Evolutionary conservation across 2,113 vertebrate species (phyloP), one percentile per base, ranked within the genome.

Genomic region (Prinia subflava): DNA sequence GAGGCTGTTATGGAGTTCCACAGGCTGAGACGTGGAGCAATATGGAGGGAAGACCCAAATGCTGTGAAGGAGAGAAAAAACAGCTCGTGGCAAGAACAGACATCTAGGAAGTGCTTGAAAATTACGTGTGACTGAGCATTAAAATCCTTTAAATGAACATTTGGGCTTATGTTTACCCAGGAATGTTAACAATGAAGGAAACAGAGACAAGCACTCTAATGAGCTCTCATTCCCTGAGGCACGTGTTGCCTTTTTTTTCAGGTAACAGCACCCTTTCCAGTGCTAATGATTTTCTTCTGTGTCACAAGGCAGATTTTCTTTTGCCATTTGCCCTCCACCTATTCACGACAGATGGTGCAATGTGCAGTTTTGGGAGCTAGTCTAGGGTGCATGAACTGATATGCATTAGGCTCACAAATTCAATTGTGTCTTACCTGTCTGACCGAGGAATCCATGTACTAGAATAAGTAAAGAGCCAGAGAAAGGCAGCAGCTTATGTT

Each of bases 361-460:
- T 69, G 80, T 75, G 65, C 90, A 79, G 90, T 94, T 95, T 87
- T 71, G 88, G 90, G 86, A 94, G 83, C 69, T 71, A 76, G 90
- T 89, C 83, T 78, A 89, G 88, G 83, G 90, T 94, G 92, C 95
- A 89, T 96, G 92, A 96, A 62, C 94, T 94, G 95, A 96, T 95
- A 57, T 62, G 95, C 80, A 96, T 97, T 96, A 97, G 73, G 92
- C 94, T 97, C 96, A 96, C 90, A 94, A 93, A 90, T 75, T 93
- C 96, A 96, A 50, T 94, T 87, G 92, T 93, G 93, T 97, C 95
- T 92, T 93, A 97, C 95, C 92, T 97, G 96, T 97, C 96, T 96
- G 90, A 87, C 89, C 0, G 21, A 96, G 90, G 94, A 97, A 97
- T 90, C 86, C 62, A 42, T 95, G 86, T 90, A 87, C 80, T 89